A percentile compares a stretch with the other conserved stretches of the same genome.
Evolutionary conservation across 2,797 vertebrate species (phyloP).

Genomic region (Gobio occitaniae): DNA sequence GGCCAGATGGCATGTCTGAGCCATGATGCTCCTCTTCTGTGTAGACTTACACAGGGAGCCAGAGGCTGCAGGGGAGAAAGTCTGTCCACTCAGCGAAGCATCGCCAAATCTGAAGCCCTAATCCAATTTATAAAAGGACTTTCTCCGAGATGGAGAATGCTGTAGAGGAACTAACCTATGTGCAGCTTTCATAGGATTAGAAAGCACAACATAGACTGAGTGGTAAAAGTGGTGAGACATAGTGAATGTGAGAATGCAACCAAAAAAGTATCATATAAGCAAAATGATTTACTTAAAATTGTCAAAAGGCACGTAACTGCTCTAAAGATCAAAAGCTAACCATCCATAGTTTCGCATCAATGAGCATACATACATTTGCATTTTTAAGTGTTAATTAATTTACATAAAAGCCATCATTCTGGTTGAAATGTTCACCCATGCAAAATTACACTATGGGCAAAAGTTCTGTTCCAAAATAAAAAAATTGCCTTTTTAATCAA

Average conservation of each 20-base stretch:
- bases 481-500: not conserved
- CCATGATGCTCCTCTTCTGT: slow-evolving; percentile 51
- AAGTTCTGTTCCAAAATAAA: slow-evolving; percentile 1
- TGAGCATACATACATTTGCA: not conserved
- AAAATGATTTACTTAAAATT: not conserved
- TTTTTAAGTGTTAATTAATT: slow-evolving; percentile 4
- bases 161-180: slow-evolving; percentile 17
- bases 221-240: not conserved
- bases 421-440: not conserved
- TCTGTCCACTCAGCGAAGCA: slow-evolving; percentile 47
- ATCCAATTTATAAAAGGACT: slow-evolving; percentile 60
- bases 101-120: slow-evolving; percentile 58
- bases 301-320: not conserved
- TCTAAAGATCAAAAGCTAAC: not conserved
- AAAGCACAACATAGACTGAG: slow-evolving; percentile 10
- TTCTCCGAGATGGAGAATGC: slow-evolving; percentile 38
- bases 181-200: slow-evolving; percentile 19
- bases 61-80: slow-evolving; percentile 55
- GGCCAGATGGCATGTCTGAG: slow-evolving; percentile 66
- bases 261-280: not conserved
- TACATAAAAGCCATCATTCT: not conserved
- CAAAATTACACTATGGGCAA: not conserved
- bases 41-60: slow-evolving; percentile 44
- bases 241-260: not conserved
- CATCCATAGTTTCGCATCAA: not conserved